Evolutionary conservation across 1,140 invertebrate species (phyloP), one percentile per base, ranked within the genome.

Genomic region (Chrysoperla carnea): DNA sequence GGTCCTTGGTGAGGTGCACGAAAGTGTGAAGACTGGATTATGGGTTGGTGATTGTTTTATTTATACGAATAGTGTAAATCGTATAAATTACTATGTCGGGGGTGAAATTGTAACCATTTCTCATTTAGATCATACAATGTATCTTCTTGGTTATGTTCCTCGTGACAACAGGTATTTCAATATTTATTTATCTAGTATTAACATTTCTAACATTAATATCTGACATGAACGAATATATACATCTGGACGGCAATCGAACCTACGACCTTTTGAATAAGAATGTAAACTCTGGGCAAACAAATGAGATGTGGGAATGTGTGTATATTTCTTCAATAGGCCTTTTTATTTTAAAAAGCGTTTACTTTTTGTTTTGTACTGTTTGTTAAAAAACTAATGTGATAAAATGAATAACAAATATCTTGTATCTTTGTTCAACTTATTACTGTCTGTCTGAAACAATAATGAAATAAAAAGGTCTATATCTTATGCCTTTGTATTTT

Each of bases 31-130:
- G 57, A 99, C 95, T 4, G 96, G 92, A 8, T 60, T 96, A 8
- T 99, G 96, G 96, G 85, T 99, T 31, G 95, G 95, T 5, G 94
- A 99, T 62, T 99, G 95, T 60, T 99, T 99, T 60, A 97, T 99
- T 46, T 99, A 99, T 64, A 99, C 95, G 0, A 99, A 98, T 62
- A 80, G 84, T 41, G 81, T 96, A 1, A 98, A 99, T 64, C 73
- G 95, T 42, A 80, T 99, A 11, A 98, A 98, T 62, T 99, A 99
- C 58, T 99, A 94, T 61, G 94, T 99, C 14, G 96, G 96, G 17
- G 95, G 95, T 17, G 94, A 99, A 68, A 86, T 99, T 37, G 94
- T 99, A 1, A 99, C 94, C 2, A 81, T 99, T 31, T 90, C 94
- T 6, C 95, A 99, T 66, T 69, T 98, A 36, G 95, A 99, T 61